Evolutionary conservation across 1,140 invertebrate genomes (phyloP), one percentile per base, ranked within the genome.

Genomic region (Parapsyche elsis): DNA sequence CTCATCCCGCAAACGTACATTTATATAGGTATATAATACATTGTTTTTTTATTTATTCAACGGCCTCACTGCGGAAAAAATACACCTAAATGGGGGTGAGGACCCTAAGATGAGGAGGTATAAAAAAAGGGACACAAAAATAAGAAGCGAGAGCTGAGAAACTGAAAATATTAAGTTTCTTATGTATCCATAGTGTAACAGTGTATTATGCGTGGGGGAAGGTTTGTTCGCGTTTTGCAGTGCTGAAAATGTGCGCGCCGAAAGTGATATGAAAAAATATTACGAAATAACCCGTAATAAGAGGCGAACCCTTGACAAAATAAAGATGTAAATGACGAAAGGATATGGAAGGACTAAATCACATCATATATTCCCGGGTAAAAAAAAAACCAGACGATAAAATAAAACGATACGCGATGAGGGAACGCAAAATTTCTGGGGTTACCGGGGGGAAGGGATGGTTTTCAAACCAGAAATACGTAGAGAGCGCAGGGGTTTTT

Each of bases 241-340:
- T 9, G 14, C 61, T 21, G 19, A 71, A 71, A 71, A 71, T 71
- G 30, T 71, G 21, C 61, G 12, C 61, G 49, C 49, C 49, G 49
- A 53, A 67, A 26, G 61, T 26, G 61, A 67, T 67, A 67, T 67
- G 61, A 71, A 38, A 71, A 71, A 71, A 45, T 30, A 71, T 30
- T 44, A 45, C 73, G 12, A 57, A 75, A 75, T 19, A 75, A 53
- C 46, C n/a, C 73, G 73, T 75, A 75, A 75, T 75, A 75, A 75
- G 73, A 75, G 73, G 73, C 73, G 45, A 75, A 57, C 73, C 73
- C 73, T 57, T 30, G 73, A 75, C 73, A 57, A 57, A 75, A 75
- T 75, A 75, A 75, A 75, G 73, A 75, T 75, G 73, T 75, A 75
- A 75, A 75, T 75, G 73, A 75, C 73, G 73, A 75, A 24, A 75